These are phyloP conservation scores for Sanderia malayensis DNA, from an alignment of 30 jellyfish, hydroid and myxozoan species.

Conservation along the genomic window DNA sequence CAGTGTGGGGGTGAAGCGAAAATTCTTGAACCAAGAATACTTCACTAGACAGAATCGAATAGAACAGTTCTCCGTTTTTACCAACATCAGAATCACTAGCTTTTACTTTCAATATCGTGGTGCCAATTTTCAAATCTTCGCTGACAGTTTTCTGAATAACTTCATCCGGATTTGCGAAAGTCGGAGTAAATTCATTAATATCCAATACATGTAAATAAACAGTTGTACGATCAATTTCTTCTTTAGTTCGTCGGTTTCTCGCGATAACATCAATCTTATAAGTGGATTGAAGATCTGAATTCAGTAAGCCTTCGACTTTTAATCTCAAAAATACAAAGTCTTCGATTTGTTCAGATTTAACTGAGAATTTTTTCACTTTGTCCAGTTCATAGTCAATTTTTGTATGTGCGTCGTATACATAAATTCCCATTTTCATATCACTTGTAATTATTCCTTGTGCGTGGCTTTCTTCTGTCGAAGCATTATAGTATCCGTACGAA, in stretches of 20 bases:
- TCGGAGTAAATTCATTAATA: conserved; percentile 44
- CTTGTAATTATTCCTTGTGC: conserved; percentile 21
- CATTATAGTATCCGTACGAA: conserved; percentile 63
- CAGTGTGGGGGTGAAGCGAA: conserved; percentile 63
- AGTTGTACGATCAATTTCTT: conserved; percentile 54
- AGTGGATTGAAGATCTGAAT: conserved; percentile 29
- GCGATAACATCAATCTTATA: conserved; percentile 44
- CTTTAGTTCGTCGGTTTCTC: conserved; percentile 35
- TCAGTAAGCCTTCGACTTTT: conserved; percentile 24
- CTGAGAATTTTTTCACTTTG: conserved; percentile 34
- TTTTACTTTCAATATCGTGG: conserved; percentile 16
- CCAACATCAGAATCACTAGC: conserved; percentile 72
- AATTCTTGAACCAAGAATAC: conserved; percentile 37
- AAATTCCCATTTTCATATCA: conserved; percentile 73
- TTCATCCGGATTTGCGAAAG: conserved; percentile 8
- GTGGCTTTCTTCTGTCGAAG: conserved; percentile 20
- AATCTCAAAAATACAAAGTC: conserved; percentile 62
- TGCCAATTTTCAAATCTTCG: conserved; percentile 53
- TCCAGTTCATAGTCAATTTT: conserved; percentile 34
- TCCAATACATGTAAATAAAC: conserved; percentile 51
- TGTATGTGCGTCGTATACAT: conserved; percentile 55
- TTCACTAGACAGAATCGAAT: conserved; percentile 47
- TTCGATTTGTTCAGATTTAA: conserved; percentile 35
- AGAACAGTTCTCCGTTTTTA: conserved; percentile 54
- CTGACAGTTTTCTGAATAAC: conserved; percentile 21